Percentiles rank a stretch among this genome's conserved stretches.
Conservation (phyloP, 2,113 vertebrate genomes). For the Forbesichthys papilliferus region DNA sequence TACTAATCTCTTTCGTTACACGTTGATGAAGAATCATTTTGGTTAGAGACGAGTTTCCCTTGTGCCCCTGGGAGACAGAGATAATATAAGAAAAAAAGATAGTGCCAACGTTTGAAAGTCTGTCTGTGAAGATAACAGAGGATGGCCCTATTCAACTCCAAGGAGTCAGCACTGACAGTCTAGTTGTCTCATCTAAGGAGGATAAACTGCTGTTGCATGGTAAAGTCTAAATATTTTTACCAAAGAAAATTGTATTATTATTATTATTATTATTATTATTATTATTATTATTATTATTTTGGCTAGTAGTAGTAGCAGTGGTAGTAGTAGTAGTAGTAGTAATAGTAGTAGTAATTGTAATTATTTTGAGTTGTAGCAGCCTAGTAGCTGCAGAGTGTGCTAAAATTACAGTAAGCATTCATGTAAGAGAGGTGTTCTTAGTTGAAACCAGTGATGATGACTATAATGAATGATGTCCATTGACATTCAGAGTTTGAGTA, state of each 20-base stretch:
- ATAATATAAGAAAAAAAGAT: constrained; percentile 48
- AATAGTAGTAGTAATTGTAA: no score
- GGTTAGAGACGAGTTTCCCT: constrained; percentile 9
- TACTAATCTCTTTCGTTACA: not conserved
- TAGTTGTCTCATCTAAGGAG: constrained; percentile 33
- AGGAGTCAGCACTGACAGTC: constrained; percentile 21
- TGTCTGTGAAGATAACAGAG: constrained; percentile 55
- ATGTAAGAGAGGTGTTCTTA: no score
- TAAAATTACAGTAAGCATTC: no score
- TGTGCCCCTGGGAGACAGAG: constrained; percentile 34
- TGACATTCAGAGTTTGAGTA: no score
- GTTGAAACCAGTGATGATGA: no score
- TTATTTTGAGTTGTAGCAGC: no score
- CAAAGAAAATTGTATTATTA: not conserved
- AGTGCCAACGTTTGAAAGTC: constrained; percentile 41
- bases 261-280: no score
- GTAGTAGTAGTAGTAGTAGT: no score
- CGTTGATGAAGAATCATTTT: not conserved
- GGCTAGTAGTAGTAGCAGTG: no score
- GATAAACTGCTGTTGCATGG: constrained; percentile 43
- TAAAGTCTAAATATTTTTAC: constrained; percentile 30
- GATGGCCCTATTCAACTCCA: constrained; percentile 3
- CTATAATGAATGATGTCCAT: no score
- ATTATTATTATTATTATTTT: no score
- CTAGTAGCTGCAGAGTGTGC: not conserved